These are phyloP conservation scores for Drosophila ohnishii DNA, from an alignment of 1,140 invertebrate species.

Conservation along the genomic window DNA sequence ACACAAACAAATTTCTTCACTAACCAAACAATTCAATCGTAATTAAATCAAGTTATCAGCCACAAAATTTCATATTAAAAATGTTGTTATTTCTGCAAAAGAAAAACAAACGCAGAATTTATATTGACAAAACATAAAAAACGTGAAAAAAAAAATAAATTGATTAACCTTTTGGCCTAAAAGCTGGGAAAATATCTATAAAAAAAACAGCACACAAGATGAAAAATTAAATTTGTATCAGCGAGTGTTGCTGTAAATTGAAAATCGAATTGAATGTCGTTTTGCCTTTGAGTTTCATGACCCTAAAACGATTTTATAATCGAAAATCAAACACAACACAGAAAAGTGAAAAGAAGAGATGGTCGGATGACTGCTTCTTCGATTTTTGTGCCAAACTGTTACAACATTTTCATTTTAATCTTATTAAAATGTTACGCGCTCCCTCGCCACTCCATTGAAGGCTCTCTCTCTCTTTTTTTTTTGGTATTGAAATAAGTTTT, in stretches of 20 bases:
- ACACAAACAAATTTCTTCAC: slow-evolving; percentile 14
- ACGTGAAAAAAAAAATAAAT: slow-evolving; percentile 12
- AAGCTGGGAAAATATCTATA: slow-evolving; percentile 12
- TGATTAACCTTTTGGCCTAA: slow-evolving; percentile 26
- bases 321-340: slow-evolving; percentile 34
- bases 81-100: slow-evolving; percentile 18
- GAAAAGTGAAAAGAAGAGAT: slow-evolving; percentile 22
- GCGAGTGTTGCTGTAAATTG: slow-evolving; percentile 11
- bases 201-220: background rate
- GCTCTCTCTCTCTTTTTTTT: slow-evolving; percentile 13
- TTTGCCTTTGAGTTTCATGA: slow-evolving; percentile 40
- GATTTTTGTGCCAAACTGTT: slow-evolving; percentile 56
- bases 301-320: slow-evolving; percentile 49
- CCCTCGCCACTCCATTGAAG: background rate
- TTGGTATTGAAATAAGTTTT: slow-evolving; percentile 81
- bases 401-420: slow-evolving; percentile 81
- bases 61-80: slow-evolving; percentile 36
- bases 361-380: slow-evolving; percentile 22
- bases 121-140: slow-evolving; percentile 21
- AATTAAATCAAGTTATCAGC: slow-evolving; percentile 35
- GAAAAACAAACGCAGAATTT: slow-evolving; percentile 9
- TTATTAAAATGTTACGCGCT: slow-evolving; percentile 78
- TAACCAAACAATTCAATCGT: slow-evolving; percentile 36
- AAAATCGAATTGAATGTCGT: slow-evolving; percentile 40
- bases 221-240: slow-evolving; percentile 31